phyloP scores from a whole-genome alignment of 2,888 invertebrate genomes.

The Crematogaster levior region DNA sequence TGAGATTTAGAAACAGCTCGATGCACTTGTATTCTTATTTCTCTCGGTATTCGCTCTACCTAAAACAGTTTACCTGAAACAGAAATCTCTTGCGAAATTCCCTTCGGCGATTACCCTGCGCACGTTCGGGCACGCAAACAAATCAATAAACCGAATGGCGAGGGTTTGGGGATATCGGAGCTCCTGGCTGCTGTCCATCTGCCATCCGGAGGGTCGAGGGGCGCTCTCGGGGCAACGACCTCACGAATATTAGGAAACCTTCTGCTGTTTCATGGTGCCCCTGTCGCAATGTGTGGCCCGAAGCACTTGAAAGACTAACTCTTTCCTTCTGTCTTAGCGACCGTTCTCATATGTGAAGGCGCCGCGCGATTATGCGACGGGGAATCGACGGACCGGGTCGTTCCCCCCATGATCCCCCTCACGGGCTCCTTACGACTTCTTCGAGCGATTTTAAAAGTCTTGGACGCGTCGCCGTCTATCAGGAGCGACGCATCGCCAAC shows the following conservation, averaged over 20 bases:
- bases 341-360: conserved; percentile 71
- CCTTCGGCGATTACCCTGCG: not conserved
- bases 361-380: conserved; percentile 1
- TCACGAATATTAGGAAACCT: conserved; percentile 81
- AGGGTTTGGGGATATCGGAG: not conserved
- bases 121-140: conserved; percentile 15
- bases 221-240: conserved; percentile 70
- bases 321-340: conserved; percentile 77
- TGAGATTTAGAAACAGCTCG: not conserved
- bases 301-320: conserved; percentile 85
- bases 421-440: conserved; percentile 55
- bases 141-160: conserved; percentile 41
- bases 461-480: conserved; percentile 70
- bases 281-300: conserved; percentile 84
- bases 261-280: conserved; percentile 78
- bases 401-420: not conserved
- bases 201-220: conserved; percentile 34
- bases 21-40: not conserved
- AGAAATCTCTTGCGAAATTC: not conserved
- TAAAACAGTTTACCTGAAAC: not conserved
- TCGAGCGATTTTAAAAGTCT: conserved; percentile 67
- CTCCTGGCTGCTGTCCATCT: conserved; percentile 19
- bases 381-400: not conserved
- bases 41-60: no score
- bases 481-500: conserved; percentile 73